phyloP scores from a whole-genome alignment of 2,797 vertebrate genomes.

The Coilia nasus region DNA sequence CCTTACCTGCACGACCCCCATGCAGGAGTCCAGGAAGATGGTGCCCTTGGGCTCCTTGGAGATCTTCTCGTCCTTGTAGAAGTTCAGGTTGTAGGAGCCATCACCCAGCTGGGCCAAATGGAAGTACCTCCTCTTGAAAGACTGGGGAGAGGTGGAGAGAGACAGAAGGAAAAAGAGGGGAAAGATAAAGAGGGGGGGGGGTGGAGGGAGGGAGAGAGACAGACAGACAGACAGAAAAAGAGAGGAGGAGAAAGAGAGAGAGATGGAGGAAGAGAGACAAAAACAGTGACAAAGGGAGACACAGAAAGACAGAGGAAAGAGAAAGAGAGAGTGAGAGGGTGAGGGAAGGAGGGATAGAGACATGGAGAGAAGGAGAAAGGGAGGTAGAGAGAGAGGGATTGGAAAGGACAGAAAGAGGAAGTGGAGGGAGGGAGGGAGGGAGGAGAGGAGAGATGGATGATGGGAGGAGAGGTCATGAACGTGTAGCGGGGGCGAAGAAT shows the following conservation, averaged over 20 bases:
- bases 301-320: background rate
- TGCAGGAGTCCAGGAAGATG: slow-evolving; percentile 98
- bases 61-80: slow-evolving; percentile 99
- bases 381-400: slow-evolving; percentile 31
- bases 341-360: slow-evolving; percentile 16
- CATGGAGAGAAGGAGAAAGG: slow-evolving; percentile 33
- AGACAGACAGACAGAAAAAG: slow-evolving; percentile 33
- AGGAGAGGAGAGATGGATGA: background rate
- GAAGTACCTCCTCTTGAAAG: slow-evolving; percentile 98
- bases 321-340: slow-evolving; percentile 20
- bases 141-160: slow-evolving; percentile 71
- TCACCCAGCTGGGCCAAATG: slow-evolving; percentile 96
- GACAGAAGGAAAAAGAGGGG: background rate
- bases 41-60: slow-evolving; percentile 99
- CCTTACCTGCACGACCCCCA: slow-evolving; percentile 94
- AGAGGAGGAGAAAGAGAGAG: slow-evolving; percentile 30
- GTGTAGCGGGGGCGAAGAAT: background rate
- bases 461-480: background rate
- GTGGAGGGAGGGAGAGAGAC: background rate
- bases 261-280: background rate
- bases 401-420: background rate
- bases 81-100: slow-evolving; percentile 98
- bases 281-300: background rate
- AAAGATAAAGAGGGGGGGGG: background rate
- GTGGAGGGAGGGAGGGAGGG: slow-evolving; percentile 16